These are phyloP conservation scores for Fabriciana adippe DNA, from an alignment of 2,888 invertebrate genomes.

Conservation along the genomic window DNA sequence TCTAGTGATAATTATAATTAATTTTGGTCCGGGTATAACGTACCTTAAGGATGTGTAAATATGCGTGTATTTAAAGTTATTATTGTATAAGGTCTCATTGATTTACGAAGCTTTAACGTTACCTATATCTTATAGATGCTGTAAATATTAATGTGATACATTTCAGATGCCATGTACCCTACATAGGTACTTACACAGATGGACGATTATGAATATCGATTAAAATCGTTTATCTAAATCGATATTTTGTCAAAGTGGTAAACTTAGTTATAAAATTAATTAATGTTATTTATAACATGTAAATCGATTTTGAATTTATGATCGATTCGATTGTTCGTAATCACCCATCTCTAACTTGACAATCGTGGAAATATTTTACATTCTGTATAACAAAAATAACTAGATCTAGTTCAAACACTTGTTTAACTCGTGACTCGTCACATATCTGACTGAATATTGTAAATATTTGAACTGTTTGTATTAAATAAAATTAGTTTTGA, in stretches of 20 bases:
- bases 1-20: slow-evolving; percentile 34
- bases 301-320: neutral
- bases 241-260: slow-evolving; percentile 2
- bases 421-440: slow-evolving; percentile 43
- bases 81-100: slow-evolving; percentile 44
- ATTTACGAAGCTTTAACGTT: slow-evolving; percentile 68
- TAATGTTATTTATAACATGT: too few relatives aligned
- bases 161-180: slow-evolving; percentile 69
- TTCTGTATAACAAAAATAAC: too few relatives aligned
- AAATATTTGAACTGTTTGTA: slow-evolving; percentile 73
- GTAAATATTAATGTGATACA: slow-evolving; percentile 71
- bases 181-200: slow-evolving; percentile 34
- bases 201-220: slow-evolving; percentile 11
- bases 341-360: neutral
- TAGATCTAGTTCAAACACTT: slow-evolving; percentile 18
- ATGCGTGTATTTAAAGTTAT: slow-evolving; percentile 49
- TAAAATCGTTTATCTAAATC: neutral
- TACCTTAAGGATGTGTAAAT: slow-evolving; percentile 52
- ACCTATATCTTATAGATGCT: slow-evolving; percentile 56
- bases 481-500: slow-evolving; percentile 71
- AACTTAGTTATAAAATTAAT: slow-evolving; percentile 4
- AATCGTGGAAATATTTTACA: too few relatives aligned
- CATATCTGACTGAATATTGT: slow-evolving; percentile 77
- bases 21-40: slow-evolving; percentile 53
- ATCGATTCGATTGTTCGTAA: neutral